Conservation (phyloP, 2,888 invertebrate genomes). For the Chesias legatella region DNA sequence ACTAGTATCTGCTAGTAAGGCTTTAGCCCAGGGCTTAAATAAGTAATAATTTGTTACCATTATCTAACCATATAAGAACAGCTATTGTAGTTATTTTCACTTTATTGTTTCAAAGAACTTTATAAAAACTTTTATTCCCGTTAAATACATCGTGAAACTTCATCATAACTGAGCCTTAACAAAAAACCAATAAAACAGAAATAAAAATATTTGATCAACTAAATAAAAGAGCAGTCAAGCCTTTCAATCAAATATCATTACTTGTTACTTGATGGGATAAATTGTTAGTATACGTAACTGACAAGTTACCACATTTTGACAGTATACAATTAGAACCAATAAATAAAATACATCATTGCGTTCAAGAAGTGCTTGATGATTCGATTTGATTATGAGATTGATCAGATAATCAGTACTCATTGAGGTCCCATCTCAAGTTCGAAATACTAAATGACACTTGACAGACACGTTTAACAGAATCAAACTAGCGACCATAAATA, state of each 20-base stretch:
- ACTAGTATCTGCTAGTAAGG: no score
- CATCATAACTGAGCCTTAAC: conserved; percentile 1
- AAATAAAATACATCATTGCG: conserved; percentile 14
- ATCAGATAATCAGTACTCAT: conserved; percentile 16
- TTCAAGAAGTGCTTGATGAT: conserved; percentile 1
- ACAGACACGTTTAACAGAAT: no score
- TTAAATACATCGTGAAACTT: conserved; percentile 1
- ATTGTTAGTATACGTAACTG: background rate
- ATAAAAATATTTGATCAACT: no score
- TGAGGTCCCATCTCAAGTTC: conserved; percentile 4
- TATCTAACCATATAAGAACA: no score
- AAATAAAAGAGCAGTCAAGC: background rate
- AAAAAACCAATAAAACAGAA: conserved; percentile 1
- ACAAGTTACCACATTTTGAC: conserved; percentile 18
- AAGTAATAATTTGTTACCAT: no score
- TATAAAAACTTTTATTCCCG: no score
- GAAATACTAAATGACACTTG: no score
- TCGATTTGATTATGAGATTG: conserved; percentile 1
- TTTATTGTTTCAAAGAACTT: no score
- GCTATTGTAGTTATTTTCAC: no score
- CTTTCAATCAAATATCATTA: conserved; percentile 4
- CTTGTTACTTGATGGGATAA: conserved; percentile 1
- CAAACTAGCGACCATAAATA: no score
- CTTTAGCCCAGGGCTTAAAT: no score
- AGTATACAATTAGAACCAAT: conserved; percentile 9